Evolutionary conservation across 2,888 invertebrate species (phyloP).

Genomic region (Stramonita haemastoma): DNA sequence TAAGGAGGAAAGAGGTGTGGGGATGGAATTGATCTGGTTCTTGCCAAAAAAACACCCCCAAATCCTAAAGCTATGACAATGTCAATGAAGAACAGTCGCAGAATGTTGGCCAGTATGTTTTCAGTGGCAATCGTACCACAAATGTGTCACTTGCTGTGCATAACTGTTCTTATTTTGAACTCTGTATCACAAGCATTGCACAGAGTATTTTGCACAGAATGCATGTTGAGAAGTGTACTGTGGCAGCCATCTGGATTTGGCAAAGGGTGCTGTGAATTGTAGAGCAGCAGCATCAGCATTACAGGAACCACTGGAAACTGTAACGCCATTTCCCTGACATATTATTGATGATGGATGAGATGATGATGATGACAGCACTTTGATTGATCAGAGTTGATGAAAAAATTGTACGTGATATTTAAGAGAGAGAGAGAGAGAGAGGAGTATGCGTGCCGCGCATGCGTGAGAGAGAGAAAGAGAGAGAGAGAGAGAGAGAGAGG

Average conservation of each 20-base stretch:
- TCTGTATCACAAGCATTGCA: not conserved
- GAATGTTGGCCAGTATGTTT: slow-evolving; percentile 3
- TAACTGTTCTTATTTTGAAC: not conserved
- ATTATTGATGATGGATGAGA: not conserved
- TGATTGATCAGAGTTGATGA: not conserved
- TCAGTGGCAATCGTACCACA: not conserved
- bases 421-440: not conserved
- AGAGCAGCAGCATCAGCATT: not conserved
- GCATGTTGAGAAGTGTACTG: not conserved
- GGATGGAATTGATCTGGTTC: not conserved
- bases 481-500: not conserved
- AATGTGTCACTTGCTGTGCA: not conserved
- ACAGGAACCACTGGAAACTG: not conserved
- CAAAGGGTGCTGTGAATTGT: not conserved
- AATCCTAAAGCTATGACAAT: not conserved
- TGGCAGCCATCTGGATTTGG: not conserved
- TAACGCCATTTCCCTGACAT: not conserved
- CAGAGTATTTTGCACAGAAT: not conserved
- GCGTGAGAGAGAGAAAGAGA: not conserved
- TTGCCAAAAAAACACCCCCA: not conserved
- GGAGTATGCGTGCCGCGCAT: no score
- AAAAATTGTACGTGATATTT: not conserved
- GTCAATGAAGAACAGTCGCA: not conserved
- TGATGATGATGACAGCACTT: not conserved
- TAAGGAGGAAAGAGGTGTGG: not conserved